Conservation (phyloP, 1,140 invertebrate species). For the Magallana angulata region DNA sequence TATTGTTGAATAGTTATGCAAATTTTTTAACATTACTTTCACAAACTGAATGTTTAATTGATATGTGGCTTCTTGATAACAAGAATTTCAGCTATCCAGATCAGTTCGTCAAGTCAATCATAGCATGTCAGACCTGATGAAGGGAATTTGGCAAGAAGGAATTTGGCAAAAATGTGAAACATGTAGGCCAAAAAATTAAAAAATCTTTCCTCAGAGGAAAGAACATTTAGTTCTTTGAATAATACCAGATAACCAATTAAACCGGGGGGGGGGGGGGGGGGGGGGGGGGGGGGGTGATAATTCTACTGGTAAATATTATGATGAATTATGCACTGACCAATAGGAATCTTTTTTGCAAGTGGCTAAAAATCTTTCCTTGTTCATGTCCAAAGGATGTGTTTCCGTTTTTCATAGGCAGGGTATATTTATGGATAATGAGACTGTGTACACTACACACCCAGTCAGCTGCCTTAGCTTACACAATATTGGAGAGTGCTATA, state of each 20-base stretch:
- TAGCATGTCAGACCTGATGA: not conserved
- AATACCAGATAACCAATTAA: no score
- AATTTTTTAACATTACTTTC: not conserved
- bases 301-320: no score
- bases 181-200: no score
- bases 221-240: no score
- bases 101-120: not conserved
- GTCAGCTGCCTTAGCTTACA: not conserved
- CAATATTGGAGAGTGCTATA: not conserved
- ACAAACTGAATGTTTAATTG: not conserved
- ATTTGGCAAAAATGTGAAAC: no score
- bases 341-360: not conserved
- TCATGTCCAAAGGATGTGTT: no score
- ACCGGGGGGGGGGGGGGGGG: no score
- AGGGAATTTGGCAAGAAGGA: not conserved
- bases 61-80: not conserved
- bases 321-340: no score
- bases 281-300: no score
- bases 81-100: slow-evolving; percentile 7
- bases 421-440: not conserved
- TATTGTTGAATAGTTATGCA: not conserved
- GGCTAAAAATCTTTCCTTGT: not conserved
- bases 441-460: not conserved
- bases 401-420: not conserved
- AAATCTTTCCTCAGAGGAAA: no score